A percentile compares a stretch with the other conserved stretches of the same genome.
Conservation (phyloP, 2,888 invertebrate species). For the Andrena dorsata region DNA sequence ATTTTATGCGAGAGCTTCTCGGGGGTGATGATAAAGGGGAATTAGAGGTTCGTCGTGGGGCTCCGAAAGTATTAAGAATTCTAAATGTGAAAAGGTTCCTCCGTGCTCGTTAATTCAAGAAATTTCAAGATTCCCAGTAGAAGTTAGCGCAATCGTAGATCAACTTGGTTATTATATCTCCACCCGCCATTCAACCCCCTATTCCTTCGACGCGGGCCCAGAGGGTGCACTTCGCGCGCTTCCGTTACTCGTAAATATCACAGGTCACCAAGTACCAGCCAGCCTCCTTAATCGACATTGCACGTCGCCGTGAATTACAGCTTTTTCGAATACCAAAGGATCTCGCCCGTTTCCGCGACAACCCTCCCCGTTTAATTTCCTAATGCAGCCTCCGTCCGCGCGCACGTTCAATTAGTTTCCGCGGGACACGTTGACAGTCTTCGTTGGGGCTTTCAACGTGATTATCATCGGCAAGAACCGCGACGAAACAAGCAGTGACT, state of each 20-base stretch:
- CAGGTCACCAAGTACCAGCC: background rate
- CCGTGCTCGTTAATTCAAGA: too few relatives aligned
- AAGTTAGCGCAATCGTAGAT: too few relatives aligned
- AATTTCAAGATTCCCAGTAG: too few relatives aligned
- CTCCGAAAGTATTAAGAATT: too few relatives aligned
- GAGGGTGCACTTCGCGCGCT: too few relatives aligned
- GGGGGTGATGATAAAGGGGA: too few relatives aligned
- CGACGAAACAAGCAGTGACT: background rate
- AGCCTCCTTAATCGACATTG: background rate
- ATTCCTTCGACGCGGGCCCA: too few relatives aligned
- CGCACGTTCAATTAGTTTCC: background rate
- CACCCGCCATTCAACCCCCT: too few relatives aligned
- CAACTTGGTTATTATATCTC: too few relatives aligned
- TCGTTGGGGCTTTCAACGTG: conserved; percentile 8
- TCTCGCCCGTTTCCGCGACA: background rate
- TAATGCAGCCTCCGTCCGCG: background rate
- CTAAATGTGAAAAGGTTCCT: too few relatives aligned
- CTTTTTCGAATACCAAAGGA: background rate
- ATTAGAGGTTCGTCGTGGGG: too few relatives aligned
- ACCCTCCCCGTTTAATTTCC: conserved; percentile 9
- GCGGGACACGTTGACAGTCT: background rate
- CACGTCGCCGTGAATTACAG: background rate
- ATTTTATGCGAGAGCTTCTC: too few relatives aligned
- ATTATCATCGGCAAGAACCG: conserved; percentile 9
- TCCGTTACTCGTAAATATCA: background rate